Evolutionary conservation across 2,888 invertebrate genomes (phyloP).

Genomic region (Cenopis cana): DNA sequence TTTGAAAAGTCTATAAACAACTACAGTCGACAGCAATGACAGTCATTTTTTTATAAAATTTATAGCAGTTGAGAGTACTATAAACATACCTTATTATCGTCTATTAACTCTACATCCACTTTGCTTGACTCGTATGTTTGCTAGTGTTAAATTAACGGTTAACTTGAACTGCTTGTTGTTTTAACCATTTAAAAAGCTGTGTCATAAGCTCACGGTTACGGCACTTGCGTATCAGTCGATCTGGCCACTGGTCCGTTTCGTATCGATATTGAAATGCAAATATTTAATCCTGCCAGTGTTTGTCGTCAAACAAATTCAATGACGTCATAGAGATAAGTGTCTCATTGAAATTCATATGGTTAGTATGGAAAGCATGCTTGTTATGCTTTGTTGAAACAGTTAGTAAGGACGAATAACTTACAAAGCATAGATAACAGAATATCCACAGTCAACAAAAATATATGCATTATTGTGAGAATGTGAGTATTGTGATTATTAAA

Average conservation of each 20-base stretch:
- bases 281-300: constrained; percentile 33
- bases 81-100: neutral
- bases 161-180: constrained; percentile 12
- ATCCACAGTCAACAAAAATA: neutral
- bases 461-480: neutral
- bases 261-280: constrained; percentile 42
- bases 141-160: constrained; percentile 14
- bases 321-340: constrained; percentile 40
- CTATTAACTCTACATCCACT: neutral
- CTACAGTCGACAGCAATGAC: neutral
- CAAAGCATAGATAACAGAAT: neutral
- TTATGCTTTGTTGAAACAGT: constrained; percentile 1
- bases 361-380: neutral
- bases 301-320: constrained; percentile 34
- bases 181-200: neutral
- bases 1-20: neutral
- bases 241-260: constrained; percentile 13
- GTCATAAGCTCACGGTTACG: constrained; percentile 19
- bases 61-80: neutral
- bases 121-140: neutral
- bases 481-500: neutral
- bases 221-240: constrained; percentile 15
- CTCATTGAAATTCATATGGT: constrained; percentile 13
- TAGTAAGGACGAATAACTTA: neutral
- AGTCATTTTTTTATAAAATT: neutral